Percentiles rank a stretch among this genome's conserved stretches.
Evolutionary conservation across 2,113 vertebrate genomes (phyloP).

Genomic region (Saguinus imperator): DNA sequence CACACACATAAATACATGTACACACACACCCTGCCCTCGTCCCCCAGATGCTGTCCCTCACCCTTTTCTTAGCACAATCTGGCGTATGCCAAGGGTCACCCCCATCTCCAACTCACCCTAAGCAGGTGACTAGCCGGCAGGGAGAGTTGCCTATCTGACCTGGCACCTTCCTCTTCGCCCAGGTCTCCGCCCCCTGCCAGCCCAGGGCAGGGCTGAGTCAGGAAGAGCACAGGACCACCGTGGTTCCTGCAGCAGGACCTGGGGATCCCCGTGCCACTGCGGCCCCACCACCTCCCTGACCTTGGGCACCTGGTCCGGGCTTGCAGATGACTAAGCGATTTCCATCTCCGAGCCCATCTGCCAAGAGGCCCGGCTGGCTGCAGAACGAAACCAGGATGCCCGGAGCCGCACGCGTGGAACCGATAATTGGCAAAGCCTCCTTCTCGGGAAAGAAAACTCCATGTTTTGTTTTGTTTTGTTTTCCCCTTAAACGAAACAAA

Average conservation of each 20-base stretch:
- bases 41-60: background rate
- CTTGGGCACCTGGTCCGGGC: background rate
- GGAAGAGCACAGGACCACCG: background rate
- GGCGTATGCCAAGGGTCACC: accelerated
- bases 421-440: constrained; percentile 33
- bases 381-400: constrained; percentile 6
- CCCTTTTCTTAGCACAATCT: background rate
- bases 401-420: background rate
- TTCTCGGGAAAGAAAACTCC: constrained; percentile 70
- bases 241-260: background rate
- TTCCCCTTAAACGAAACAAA: constrained; percentile 77
- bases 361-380: constrained; percentile 43
- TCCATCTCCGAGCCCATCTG: background rate
- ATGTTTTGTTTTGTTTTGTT: constrained; percentile 70
- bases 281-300: background rate
- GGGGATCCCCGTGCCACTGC: accelerated
- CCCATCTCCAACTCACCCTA: background rate
- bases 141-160: background rate
- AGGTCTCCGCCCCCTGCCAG: background rate
- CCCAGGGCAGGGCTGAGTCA: background rate
- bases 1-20: background rate
- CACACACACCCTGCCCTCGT: background rate
- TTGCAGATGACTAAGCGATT: constrained; percentile 71
- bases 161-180: background rate
- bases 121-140: background rate